Conservation (phyloP, 1,140 invertebrate genomes). For the Phortica variegata region DNA sequence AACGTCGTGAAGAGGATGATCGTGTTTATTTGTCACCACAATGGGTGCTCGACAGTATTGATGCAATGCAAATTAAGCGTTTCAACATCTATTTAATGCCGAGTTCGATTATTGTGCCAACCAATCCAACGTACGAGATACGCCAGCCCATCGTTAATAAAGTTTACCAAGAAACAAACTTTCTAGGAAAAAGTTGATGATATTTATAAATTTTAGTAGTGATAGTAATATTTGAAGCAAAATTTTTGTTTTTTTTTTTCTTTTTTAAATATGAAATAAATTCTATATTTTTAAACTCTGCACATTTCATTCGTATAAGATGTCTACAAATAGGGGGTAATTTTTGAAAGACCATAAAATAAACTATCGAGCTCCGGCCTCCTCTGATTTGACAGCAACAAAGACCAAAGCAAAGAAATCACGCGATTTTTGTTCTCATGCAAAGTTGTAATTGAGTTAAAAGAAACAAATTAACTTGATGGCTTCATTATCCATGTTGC, state of each 20-base stretch:
- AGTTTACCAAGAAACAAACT: no score
- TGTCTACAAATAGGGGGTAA: background rate
- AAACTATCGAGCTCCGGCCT: no score
- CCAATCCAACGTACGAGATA: no score
- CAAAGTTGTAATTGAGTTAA: background rate
- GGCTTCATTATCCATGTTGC: slow-evolving; percentile 21
- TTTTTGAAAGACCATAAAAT: no score
- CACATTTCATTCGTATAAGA: no score
- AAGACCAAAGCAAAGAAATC: no score
- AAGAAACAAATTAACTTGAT: background rate
- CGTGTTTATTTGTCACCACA: slow-evolving; percentile 55
- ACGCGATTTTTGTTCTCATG: no score
- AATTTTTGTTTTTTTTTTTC: background rate
- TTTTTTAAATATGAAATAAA: background rate
- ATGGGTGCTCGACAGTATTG: slow-evolving; percentile 59
- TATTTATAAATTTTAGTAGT: no score
- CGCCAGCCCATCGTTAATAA: no score
- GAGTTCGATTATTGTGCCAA: slow-evolving; percentile 33
- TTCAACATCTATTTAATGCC: slow-evolving; percentile 44
- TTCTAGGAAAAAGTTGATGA: no score
- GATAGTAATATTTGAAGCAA: no score
- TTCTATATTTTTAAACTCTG: background rate
- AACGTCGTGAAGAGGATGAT: slow-evolving; percentile 29
- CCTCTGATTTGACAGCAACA: no score
- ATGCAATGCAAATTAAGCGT: slow-evolving; percentile 39